Base-by-base conservation (phyloP, 2,113 vertebrate species). In the Chlorodrepanis virens region DNA sequence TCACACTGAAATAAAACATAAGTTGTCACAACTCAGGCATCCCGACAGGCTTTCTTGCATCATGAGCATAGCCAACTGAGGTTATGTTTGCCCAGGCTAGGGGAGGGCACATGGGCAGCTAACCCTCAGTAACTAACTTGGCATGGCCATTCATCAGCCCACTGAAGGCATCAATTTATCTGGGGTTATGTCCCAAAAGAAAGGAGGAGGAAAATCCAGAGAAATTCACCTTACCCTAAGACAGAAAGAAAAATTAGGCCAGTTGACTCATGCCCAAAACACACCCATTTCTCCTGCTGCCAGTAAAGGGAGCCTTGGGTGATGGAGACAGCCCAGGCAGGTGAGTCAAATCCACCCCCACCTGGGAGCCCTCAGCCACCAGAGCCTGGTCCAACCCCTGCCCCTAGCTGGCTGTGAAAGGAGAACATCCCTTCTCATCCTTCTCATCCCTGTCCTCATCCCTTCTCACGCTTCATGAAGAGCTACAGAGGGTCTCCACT, bases 181-280 rank as follows among this genome's bases (percentile, higher is more conserved):
- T 49, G 35, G 72, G 67, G 21, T 76, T 22, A 56, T 7, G 37
- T 23, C 24, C 14, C 74, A 71, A 25, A 1, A 2, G 79, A 93
- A 80, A 64, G 35, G 21, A 79, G 45, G 28, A 87, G 85, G 45
- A 93, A 93, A 94, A 95, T 69, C 59, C 63, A 45, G 40, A 56
- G 71, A 31, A 83, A 61, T 88, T 88, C 79, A 85, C 45, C 50
- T 65, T 65, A 35, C 57, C 22, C 20, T 17, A 24, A 60, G 35
- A 92, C 21, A 88, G 74, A 95, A 92, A 83, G 64, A 57, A 92
- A 83, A 97, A 77, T 49, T 1, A 57, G 37, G 52, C 67, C 71
- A 47, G 75, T 70, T 95, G 80, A 88, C 45, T 95, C 92, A 93
- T 42, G 42, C 50, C 83, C 59, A 27, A 63, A 94, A 33, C 79